These are phyloP conservation scores for Trichoplax adhaerens DNA, from an alignment of 37 sponge, comb jelly and placozoan species.

Conservation along the genomic window DNA sequence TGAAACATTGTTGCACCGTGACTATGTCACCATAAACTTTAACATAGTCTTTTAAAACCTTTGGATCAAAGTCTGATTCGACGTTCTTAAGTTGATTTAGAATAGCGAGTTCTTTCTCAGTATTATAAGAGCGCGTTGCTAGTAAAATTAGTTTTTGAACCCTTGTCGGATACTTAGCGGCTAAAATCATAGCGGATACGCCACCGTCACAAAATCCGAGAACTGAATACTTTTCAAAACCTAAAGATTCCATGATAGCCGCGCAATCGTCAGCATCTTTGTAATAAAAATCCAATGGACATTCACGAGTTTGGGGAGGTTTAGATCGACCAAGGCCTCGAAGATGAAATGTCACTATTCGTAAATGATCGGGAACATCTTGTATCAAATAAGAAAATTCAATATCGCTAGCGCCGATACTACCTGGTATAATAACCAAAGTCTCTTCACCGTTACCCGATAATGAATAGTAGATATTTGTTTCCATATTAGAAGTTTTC, in stretches of 20 bases:
- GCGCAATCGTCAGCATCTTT: constrained; percentile 32
- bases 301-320: constrained; percentile 25
- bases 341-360: constrained; percentile 21
- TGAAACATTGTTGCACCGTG: constrained; percentile 22
- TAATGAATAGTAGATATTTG: no score
- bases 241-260: constrained; percentile 28
- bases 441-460: no score
- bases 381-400: no score
- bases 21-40: constrained; percentile 36
- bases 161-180: constrained; percentile 17
- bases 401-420: no score
- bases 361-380: no score
- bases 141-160: constrained; percentile 36
- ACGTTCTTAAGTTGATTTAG: no score
- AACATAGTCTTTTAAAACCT: constrained; percentile 14
- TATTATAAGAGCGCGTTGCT: constrained; percentile 39
- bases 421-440: no score
- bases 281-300: constrained; percentile 9
- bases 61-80: constrained; percentile 30
- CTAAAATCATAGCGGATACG: constrained; percentile 22
- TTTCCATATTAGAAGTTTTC: no score
- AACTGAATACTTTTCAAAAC: constrained; percentile 29
- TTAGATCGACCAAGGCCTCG: constrained; percentile 27
- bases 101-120: no score
- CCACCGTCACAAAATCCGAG: constrained; percentile 70